Evolutionary conservation across 2,888 invertebrate species (phyloP), one percentile per base, ranked within the genome.

Genomic region (Eulithis prunata): DNA sequence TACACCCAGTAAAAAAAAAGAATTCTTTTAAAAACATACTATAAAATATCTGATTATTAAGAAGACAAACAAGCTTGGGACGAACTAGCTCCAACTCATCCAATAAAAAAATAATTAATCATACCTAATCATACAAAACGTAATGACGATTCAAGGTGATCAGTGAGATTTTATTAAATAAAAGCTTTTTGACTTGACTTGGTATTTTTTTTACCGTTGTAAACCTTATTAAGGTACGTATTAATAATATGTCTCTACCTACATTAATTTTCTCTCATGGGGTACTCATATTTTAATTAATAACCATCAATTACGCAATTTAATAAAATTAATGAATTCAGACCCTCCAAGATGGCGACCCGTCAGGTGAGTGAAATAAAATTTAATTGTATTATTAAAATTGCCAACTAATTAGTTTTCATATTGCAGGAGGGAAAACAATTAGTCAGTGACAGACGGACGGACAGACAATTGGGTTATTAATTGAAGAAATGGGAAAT

Each of bases 301-400:
- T 72, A 69, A 69, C 66, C 64, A 66, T 66, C 69, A 66, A 69
- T 72, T 72, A 69, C n/a, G 57, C 57, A 60, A 69, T 71, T 63
- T 68, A 69, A 68, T 63, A 57, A 68, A 63, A 69, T 72, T 66
- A 69, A 71, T 69, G 56, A 72, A 68, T 67, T 64, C 55, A 59
- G 43, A 58, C 60, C 62, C 64, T 69, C 68, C 66, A 69, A 70
- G 69, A 67, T 67, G 70, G 68, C 70, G 62, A 36, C 57, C 53
- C 57, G 64, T 66, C 68, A 70, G 73, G 71, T 73, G 64, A 71
- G 43, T 56, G 58, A 65, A 71, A 64, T 70, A 72, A 69, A 70
- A 72, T 70, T 62, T 68, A 69, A 70, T 70, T 68, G 66, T 72
- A 71, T 69, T 64, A 64, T 68, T 61, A 68, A 66, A 72, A 70